These are phyloP conservation scores for Saccopteryx bilineata DNA, from an alignment of 2,113 vertebrate species.

Conservation along the genomic window DNA sequence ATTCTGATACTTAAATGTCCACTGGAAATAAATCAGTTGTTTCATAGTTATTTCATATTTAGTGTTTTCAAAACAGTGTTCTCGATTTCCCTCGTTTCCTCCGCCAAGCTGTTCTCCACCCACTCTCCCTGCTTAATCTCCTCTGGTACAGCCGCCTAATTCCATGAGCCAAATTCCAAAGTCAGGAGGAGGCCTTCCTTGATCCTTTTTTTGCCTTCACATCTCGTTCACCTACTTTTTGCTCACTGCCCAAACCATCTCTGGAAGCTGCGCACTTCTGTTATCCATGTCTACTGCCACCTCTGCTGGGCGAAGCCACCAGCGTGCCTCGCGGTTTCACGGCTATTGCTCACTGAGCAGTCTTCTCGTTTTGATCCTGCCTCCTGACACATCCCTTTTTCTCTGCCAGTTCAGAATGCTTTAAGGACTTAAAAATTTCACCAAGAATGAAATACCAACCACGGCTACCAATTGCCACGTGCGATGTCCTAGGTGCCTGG, in stretches of 20 bases:
- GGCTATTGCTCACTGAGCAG: fast-evolving
- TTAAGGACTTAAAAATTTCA: constrained; percentile 23
- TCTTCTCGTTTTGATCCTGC: not conserved
- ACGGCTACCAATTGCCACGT: not conserved
- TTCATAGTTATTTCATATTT: not conserved
- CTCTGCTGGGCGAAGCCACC: not conserved
- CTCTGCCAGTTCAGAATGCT: not conserved
- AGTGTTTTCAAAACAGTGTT: not conserved
- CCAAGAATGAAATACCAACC: not conserved
- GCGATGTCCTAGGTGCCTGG: not conserved
- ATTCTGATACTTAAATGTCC: not conserved
- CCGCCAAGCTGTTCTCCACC: not conserved
- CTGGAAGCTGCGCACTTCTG: not conserved
- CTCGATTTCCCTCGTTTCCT: not conserved
- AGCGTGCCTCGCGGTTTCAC: not conserved
- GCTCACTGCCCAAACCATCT: not conserved
- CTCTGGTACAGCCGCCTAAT: fast-evolving
- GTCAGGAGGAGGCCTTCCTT: not conserved
- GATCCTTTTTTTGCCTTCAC: not conserved
- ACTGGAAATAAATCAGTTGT: not conserved
- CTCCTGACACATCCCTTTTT: not conserved
- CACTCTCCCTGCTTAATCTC: not conserved
- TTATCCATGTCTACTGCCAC: not conserved
- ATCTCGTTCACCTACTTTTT: not conserved
- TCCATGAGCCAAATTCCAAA: not conserved